Evolutionary conservation across 2,888 invertebrate genomes (phyloP).

Genomic region (Onthophagus sagittarius): DNA sequence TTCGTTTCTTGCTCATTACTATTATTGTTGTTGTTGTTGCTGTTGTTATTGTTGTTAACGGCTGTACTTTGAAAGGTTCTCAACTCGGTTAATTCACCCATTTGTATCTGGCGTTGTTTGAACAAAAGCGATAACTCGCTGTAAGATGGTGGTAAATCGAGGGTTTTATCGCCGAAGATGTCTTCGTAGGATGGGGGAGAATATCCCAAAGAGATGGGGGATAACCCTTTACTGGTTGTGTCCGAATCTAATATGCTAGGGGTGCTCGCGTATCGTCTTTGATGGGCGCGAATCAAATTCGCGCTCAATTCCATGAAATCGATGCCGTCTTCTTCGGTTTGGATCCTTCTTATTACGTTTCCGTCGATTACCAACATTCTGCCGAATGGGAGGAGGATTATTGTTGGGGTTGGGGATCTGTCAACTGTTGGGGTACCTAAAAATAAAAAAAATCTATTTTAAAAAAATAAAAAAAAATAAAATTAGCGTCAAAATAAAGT

Average conservation of each 20-base stretch:
- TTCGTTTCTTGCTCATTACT: neutral
- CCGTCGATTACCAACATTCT: slow-evolving; percentile 56
- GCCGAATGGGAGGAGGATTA: slow-evolving; percentile 55
- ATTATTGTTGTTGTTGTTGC: neutral
- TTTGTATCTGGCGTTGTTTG: slow-evolving; percentile 17
- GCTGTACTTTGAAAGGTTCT: slow-evolving; percentile 13
- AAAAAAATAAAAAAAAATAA: slow-evolving; percentile 20
- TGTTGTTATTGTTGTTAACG: neutral
- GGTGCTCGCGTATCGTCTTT: slow-evolving; percentile 43
- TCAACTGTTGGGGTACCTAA: slow-evolving; percentile 33
- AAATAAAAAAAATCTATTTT: slow-evolving; percentile 22
- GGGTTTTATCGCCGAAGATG: slow-evolving; percentile 46
- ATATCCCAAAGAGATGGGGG: slow-evolving; percentile 49
- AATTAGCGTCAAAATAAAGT: neutral
- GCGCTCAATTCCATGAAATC: slow-evolving; percentile 54
- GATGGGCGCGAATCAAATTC: slow-evolving; percentile 50
- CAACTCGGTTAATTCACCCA: slow-evolving; percentile 15
- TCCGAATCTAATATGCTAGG: slow-evolving; percentile 52
- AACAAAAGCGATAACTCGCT: slow-evolving; percentile 36
- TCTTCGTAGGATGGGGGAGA: slow-evolving; percentile 55
- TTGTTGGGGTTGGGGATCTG: slow-evolving; percentile 51
- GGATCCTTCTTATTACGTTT: slow-evolving; percentile 52
- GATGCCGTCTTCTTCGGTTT: slow-evolving; percentile 47
- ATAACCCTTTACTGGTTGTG: slow-evolving; percentile 53
- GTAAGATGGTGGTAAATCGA: slow-evolving; percentile 45